These are phyloP conservation scores for Philaethria dido DNA, from an alignment of 2,888 invertebrate genomes.

Conservation along the genomic window DNA sequence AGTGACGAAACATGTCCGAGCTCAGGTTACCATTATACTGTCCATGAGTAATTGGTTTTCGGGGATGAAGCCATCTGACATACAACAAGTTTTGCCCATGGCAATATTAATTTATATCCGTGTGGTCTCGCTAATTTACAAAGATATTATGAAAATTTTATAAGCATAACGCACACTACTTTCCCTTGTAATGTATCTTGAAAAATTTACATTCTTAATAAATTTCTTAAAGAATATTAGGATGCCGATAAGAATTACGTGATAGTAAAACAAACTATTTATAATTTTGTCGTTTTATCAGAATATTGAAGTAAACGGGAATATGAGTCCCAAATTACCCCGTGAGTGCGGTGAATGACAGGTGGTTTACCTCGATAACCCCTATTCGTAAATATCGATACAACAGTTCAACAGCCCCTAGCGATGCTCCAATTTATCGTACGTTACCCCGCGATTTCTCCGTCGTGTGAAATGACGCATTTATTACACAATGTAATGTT, in stretches of 20 bases:
- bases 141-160: slow-evolving; percentile 6
- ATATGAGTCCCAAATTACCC: slow-evolving; percentile 13
- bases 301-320: slow-evolving; percentile 5
- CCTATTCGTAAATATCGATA: slow-evolving; percentile 48
- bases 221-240: not conserved
- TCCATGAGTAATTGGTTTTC: slow-evolving; percentile 46
- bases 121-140: slow-evolving; percentile 26
- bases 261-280: too few species aligned
- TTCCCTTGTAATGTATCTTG: not conserved
- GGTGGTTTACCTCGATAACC: slow-evolving; percentile 51
- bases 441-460: slow-evolving; percentile 59
- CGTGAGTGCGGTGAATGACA: slow-evolving; percentile 40
- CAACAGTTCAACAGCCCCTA: slow-evolving; percentile 50
- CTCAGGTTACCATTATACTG: slow-evolving; percentile 44
- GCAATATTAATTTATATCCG: slow-evolving; percentile 31
- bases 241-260: not conserved
- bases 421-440: slow-evolving; percentile 61
- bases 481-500: slow-evolving; percentile 40
- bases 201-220: not conserved
- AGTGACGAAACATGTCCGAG: slow-evolving; percentile 61
- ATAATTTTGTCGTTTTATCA: too few species aligned
- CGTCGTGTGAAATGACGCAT: slow-evolving; percentile 46
- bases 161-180: not conserved
- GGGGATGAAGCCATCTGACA: slow-evolving; percentile 43
- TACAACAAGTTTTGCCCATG: slow-evolving; percentile 38